Percentiles rank a stretch among this genome's conserved stretches.
Conservation (phyloP, 2,888 invertebrate genomes). For the Lycocerus yunnanus region DNA sequence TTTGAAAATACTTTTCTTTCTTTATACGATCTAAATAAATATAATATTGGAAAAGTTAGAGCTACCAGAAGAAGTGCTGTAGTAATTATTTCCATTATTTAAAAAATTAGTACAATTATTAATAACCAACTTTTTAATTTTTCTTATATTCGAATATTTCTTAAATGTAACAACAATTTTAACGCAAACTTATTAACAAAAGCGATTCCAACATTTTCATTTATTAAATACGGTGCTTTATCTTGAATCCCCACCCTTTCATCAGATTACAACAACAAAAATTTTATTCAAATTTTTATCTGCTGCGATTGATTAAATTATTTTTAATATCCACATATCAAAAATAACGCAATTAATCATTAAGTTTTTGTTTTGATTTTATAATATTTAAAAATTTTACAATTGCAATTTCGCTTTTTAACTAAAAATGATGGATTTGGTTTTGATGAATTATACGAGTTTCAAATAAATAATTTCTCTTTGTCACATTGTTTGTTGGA, state of each 20-base stretch:
- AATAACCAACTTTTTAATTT: not conserved
- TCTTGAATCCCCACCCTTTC: not conserved
- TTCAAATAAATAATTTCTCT: not conserved
- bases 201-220: not conserved
- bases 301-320: not conserved
- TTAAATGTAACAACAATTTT: not conserved
- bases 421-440: not conserved
- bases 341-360: not conserved
- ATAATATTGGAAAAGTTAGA: slow-evolving; percentile 16
- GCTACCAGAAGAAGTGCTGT: slow-evolving; percentile 14
- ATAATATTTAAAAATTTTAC: not conserved
- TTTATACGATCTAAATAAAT: slow-evolving; percentile 9
- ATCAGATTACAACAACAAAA: not conserved
- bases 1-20: slow-evolving; percentile 5
- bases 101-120: not conserved
- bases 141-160: not conserved
- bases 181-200: not conserved
- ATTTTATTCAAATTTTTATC: not conserved
- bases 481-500: not conserved
- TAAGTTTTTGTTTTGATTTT: not conserved
- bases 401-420: not conserved
- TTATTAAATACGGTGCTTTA: not conserved
- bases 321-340: not conserved
- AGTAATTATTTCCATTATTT: slow-evolving; percentile 23
- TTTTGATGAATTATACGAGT: not conserved